phyloP scores from a whole-genome alignment of 1,140 invertebrate species.

The Elymnias hypermnestra region DNA sequence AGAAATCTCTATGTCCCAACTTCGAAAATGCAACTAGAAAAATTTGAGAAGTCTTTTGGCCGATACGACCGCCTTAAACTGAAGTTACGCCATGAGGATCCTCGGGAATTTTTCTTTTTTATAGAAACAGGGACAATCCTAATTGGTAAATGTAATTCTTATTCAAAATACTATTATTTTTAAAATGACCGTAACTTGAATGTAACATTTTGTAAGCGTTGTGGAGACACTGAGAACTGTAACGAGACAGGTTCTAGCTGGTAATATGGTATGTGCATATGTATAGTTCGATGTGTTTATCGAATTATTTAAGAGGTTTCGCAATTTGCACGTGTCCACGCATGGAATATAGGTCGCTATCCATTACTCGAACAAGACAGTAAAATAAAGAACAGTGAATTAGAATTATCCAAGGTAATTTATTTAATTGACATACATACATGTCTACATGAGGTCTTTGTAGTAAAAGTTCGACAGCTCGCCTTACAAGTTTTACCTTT shows the following conservation, averaged over 20 bases:
- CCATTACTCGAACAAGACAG: not conserved
- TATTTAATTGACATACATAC: no score
- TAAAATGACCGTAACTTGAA: not conserved
- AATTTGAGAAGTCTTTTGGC: no score
- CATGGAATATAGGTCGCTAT: slow-evolving; percentile 7
- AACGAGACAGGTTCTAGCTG: slow-evolving; percentile 3
- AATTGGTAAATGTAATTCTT: slow-evolving; percentile 1
- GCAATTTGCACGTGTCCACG: slow-evolving; percentile 17
- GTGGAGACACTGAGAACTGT: slow-evolving; percentile 1
- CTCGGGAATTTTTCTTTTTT: no score
- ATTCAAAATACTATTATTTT: not conserved
- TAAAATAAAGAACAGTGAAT: slow-evolving; percentile 6
- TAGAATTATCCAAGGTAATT: no score
- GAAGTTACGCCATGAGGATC: no score
- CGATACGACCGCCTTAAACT: no score
- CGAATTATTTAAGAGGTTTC: slow-evolving; percentile 8
- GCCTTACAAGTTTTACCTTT: no score
- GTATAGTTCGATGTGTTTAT: not conserved
- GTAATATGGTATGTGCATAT: not conserved
- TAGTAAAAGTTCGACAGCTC: no score
- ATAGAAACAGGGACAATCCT: no score
- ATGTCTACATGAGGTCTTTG: no score
- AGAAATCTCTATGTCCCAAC: no score
- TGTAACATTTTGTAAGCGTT: slow-evolving; percentile 6
- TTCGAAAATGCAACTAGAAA: no score